A percentile compares a stretch with the other conserved stretches of the same genome.
Conservation (phyloP, 2,888 invertebrate genomes). For the Byasa hedistus region DNA sequence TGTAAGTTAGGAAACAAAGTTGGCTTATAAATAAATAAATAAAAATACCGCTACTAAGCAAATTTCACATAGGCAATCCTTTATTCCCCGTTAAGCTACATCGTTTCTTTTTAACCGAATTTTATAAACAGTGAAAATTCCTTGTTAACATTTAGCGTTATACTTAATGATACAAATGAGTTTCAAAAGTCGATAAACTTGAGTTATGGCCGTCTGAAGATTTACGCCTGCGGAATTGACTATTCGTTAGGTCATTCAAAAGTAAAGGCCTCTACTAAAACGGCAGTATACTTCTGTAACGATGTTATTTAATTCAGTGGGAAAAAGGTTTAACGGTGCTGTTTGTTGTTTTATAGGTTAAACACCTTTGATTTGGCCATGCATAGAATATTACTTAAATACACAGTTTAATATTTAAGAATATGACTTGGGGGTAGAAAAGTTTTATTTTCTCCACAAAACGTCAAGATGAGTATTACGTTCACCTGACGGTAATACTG, state of each 20-base stretch:
- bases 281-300: slow-evolving; percentile 60
- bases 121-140: neutral
- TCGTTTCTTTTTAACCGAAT: too few species aligned
- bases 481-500: too few species aligned
- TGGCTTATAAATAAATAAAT: too few species aligned
- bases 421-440: too few species aligned
- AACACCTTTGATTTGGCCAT: neutral
- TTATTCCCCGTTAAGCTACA: too few species aligned
- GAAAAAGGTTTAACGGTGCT: slow-evolving; percentile 15
- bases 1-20: too few species aligned
- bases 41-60: too few species aligned
- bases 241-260: slow-evolving; percentile 66
- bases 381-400: too few species aligned
- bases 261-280: slow-evolving; percentile 64
- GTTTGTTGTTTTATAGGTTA: neutral
- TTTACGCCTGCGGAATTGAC: slow-evolving; percentile 70
- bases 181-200: slow-evolving; percentile 70
- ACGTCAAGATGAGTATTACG: too few species aligned
- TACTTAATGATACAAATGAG: slow-evolving; percentile 43
- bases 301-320: slow-evolving; percentile 50
- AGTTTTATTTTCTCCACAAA: too few species aligned
- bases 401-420: too few species aligned
- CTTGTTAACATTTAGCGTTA: neutral
- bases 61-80: too few species aligned
- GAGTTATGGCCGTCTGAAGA: slow-evolving; percentile 68